Conservation (phyloP, 2,797 vertebrate species). For the Mus caroli region DNA sequence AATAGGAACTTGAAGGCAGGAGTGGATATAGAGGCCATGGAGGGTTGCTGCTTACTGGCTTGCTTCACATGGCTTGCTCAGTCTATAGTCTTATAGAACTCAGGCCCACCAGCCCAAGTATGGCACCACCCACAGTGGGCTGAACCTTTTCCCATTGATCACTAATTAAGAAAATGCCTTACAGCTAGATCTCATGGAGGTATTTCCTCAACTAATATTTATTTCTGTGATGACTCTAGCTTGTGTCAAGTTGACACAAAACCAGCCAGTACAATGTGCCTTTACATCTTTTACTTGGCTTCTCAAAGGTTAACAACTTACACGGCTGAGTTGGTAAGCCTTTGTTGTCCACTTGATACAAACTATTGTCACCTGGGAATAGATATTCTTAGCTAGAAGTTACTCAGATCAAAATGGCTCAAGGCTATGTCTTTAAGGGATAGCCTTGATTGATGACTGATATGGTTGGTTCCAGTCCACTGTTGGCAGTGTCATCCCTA, state of each 20-base stretch:
- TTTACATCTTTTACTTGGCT: conserved; percentile 19
- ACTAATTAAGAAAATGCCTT: background rate
- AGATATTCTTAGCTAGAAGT: background rate
- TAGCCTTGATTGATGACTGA: background rate
- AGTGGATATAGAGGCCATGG: background rate
- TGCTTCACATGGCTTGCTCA: background rate
- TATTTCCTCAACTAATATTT: background rate
- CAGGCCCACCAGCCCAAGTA: background rate
- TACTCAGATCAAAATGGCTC: background rate
- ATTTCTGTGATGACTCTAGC: background rate
- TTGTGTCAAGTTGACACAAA: background rate
- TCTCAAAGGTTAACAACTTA: conserved; percentile 23
- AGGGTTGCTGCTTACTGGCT: background rate
- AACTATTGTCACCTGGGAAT: background rate
- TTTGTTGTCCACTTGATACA: background rate
- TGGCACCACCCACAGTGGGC: background rate
- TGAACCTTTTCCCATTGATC: background rate
- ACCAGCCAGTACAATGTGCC: background rate
- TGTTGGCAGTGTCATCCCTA: background rate
- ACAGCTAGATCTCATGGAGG: background rate
- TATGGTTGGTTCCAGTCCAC: background rate
- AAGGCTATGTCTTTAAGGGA: background rate
- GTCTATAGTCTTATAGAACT: background rate
- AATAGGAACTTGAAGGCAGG: background rate
- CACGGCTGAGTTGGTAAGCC: background rate